Base-by-base conservation (phyloP, 2,113 vertebrate genomes). In the Centropristis striata region DNA sequence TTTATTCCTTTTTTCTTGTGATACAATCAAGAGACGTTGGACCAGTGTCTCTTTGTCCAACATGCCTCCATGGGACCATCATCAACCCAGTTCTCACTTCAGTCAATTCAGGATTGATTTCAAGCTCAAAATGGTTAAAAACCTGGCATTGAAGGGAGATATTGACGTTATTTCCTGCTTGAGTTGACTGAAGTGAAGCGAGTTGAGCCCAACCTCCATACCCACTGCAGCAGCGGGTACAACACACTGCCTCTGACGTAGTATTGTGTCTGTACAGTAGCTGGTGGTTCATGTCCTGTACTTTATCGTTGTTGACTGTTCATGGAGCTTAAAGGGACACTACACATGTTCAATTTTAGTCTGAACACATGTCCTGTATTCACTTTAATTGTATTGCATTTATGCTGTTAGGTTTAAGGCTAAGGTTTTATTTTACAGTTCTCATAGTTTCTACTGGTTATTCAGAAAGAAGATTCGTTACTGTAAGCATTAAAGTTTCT, bases 211-310 rank as follows among this genome's bases (percentile, higher is more conserved):
- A 53, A 50, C 61, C 67, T 82, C 50, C 54, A 79, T 10, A 28
- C 68, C 86, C 93, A 90, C 94, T 94, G 92, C 81, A 94, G 81
- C 85, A 95, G 87, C 88, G 90, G 91, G 81, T 91, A 93, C 85
- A 32, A 70, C 95, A 96, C 94, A 95, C 95, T 94, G 93, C 94
- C 92, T 88, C 83, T 95, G 95, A 92, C 80, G 87, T 88, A 86
- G 82, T 94, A 81, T 67, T 85, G 85, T 80, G 79, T 86, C 60
- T 80, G 70, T 86, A 61, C 68, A 78, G 57, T 75, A 58, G 78
- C 57, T 68, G 71, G 84, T 70, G 78, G 51, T 76, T 68, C 71
- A 65, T 42, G 75, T 86, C 51, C 54, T 70, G 70, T 74, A 44
- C 66, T 79, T 73, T 58, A 11, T 50, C 41, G 39, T 49, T 75